Evolutionary conservation across 2,888 invertebrate species (phyloP), one percentile per base, ranked within the genome.

Genomic region (Xestia rhomboidea): DNA sequence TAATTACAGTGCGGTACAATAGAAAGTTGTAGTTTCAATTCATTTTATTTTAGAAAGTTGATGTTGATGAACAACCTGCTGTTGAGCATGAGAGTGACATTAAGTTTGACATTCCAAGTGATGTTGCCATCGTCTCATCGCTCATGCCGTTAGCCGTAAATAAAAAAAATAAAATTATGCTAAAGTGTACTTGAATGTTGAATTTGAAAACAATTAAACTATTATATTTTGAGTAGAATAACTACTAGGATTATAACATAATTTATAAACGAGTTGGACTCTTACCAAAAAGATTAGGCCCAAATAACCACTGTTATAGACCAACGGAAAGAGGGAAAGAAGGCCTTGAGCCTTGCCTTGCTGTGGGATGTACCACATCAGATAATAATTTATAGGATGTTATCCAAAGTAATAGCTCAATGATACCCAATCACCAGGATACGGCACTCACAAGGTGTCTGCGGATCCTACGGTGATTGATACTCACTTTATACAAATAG

Each of bases 1-100:
- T 81, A 68, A 78, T 76, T 76, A 71, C 44, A 64, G 69, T 68
- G 74, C 30, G 62, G 38, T 79, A 72, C 44, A 79, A 68, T 87
- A 84, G 75, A 84, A 84, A 84, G 70, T 81, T 72, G 27, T 57
- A 76, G 41, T 38, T 79, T 67, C 38, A 83, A 76, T 79, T 76
- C 38, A 74, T 60, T 84, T 66, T 68, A 79, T 63, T 79, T 84
- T 86, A 84, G 80, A 83, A 87, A 87, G 87, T 87, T 72, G 76
- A 82, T 46, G 54, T n/a, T n/a, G 73, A 82, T 46, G 54, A 51
- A 54, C 54, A 70, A 68, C 60, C 41, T 63, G n/a, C 44, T 21
- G 10, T 24, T 7, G 7, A 74, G 38, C 76, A 46, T 63, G 72
- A 54, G 13, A 62, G 11, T 82, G 84, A 82, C 82, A 60, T 60